These are phyloP conservation scores for Anolis apletophallus DNA, from an alignment of 2,797 vertebrate species.

Conservation along the genomic window DNA sequence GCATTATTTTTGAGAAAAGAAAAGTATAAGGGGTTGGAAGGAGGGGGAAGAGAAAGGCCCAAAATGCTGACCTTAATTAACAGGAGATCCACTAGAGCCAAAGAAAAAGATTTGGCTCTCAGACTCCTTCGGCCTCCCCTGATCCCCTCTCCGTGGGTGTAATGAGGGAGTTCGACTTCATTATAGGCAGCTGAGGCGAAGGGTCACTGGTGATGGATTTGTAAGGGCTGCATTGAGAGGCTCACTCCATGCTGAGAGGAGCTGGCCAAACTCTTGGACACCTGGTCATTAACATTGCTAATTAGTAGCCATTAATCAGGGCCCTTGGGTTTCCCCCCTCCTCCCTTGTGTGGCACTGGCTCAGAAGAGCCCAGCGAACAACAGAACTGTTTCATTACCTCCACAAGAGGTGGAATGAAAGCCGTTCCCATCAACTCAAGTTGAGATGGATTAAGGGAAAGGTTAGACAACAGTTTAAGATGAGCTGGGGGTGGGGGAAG, in stretches of 20 bases:
- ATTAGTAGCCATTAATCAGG: conserved; percentile 99
- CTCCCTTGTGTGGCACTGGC: conserved; percentile 83
- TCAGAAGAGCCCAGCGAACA: conserved; percentile 84
- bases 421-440: conserved; percentile 90
- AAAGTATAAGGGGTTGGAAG: not conserved
- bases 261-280: conserved; percentile 96
- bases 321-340: conserved; percentile 67
- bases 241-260: conserved; percentile 92
- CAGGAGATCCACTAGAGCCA: conserved; percentile 83
- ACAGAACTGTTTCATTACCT: conserved; percentile 91
- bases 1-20: conserved; percentile 51
- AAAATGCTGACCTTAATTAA: conserved; percentile 92
- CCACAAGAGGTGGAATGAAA: conserved; percentile 88
- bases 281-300: conserved; percentile 99
- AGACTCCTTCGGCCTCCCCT: conserved; percentile 78
- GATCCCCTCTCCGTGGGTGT: conserved; percentile 85
- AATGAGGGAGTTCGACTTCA: conserved; percentile 84
- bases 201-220: conserved; percentile 94
- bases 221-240: conserved; percentile 89
- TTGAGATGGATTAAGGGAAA: conserved; percentile 87
- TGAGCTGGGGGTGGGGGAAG: conserved; percentile 63
- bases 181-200: conserved; percentile 88
- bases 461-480: conserved; percentile 85
- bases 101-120: conserved; percentile 84
- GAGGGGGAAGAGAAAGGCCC: conserved; percentile 44